Evolutionary conservation across 2,888 invertebrate genomes (phyloP).

Genomic region (Drosophila anceps): DNA sequence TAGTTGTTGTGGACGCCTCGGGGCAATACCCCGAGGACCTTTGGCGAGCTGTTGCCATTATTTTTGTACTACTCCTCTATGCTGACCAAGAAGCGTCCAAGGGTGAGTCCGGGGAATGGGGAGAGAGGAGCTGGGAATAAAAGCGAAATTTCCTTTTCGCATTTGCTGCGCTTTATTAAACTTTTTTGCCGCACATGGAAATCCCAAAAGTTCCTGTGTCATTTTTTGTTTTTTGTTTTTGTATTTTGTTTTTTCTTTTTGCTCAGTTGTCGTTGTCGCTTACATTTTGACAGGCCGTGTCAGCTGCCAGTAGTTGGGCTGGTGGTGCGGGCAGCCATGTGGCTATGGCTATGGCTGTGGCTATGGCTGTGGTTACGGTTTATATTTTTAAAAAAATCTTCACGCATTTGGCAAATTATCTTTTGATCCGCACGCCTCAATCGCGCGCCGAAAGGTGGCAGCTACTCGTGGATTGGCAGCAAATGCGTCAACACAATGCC

Average conservation of each 20-base stretch:
- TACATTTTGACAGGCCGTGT: slow-evolving; percentile 77
- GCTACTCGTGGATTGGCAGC: slow-evolving; percentile 41
- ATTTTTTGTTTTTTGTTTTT: slow-evolving; percentile 62
- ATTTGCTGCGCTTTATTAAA: slow-evolving; percentile 82
- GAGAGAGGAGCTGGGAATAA: slow-evolving; percentile 47
- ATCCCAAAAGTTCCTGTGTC: slow-evolving; percentile 82
- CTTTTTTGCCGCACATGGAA: slow-evolving; percentile 70
- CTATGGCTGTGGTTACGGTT: slow-evolving; percentile 28
- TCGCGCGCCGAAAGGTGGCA: slow-evolving; percentile 53
- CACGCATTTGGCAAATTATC: slow-evolving; percentile 84
- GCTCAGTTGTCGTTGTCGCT: slow-evolving; percentile 70
- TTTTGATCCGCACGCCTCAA: slow-evolving; percentile 83
- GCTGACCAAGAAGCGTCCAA: slow-evolving; percentile 46
- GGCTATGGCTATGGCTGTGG: slow-evolving; percentile 15
- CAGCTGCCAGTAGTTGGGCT: slow-evolving; percentile 49
- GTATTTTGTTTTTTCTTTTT: slow-evolving; percentile 31
- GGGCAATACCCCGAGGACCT: slow-evolving; percentile 77
- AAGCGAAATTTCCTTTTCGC: slow-evolving; percentile 80
- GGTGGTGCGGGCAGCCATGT: slow-evolving; percentile 19
- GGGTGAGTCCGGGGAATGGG: not conserved
- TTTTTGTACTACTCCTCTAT: slow-evolving; percentile 62
- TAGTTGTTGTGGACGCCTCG: slow-evolving; percentile 40
- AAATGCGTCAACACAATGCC: slow-evolving; percentile 74
- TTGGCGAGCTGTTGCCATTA: slow-evolving; percentile 81
- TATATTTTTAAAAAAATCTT: slow-evolving; percentile 78